A percentile compares a stretch with the other conserved stretches of the same genome.
Conservation (phyloP, 2,888 invertebrate species). For the Clusia tigrina region DNA sequence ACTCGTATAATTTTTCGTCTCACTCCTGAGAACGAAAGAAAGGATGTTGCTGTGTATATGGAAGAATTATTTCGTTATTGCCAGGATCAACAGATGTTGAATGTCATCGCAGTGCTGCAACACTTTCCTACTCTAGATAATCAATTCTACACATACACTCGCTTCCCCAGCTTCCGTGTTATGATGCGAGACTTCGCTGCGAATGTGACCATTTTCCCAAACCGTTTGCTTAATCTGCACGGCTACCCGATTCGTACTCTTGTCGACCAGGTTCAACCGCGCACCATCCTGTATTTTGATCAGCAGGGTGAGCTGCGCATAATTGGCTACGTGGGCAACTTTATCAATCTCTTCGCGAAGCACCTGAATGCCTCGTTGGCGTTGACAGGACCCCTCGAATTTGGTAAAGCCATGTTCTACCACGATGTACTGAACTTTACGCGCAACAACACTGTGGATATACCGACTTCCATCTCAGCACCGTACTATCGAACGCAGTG, state of each 20-base stretch:
- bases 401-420: neutral
- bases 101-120: conserved; percentile 17
- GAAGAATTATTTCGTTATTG: conserved; percentile 16
- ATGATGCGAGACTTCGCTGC: neutral
- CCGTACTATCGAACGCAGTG: conserved; percentile 3
- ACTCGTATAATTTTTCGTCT: conserved; percentile 19
- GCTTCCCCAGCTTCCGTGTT: conserved; percentile 12
- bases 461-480: conserved; percentile 21
- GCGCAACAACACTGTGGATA: conserved; percentile 24
- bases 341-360: conserved; percentile 15
- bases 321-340: conserved; percentile 12
- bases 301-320: neutral
- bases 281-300: conserved; percentile 23
- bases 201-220: conserved; percentile 17
- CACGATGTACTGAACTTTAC: conserved; percentile 2
- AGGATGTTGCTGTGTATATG: conserved; percentile 18
- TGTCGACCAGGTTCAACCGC: conserved; percentile 22
- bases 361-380: conserved; percentile 21
- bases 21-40: neutral
- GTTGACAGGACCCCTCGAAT: neutral
- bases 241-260: conserved; percentile 20
- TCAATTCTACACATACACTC: conserved; percentile 16
- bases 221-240: conserved; percentile 17
- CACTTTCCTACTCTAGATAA: neutral
- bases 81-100: conserved; percentile 19